Conservation (phyloP, 2,113 vertebrate species). For the Pollachius pollachius region DNA sequence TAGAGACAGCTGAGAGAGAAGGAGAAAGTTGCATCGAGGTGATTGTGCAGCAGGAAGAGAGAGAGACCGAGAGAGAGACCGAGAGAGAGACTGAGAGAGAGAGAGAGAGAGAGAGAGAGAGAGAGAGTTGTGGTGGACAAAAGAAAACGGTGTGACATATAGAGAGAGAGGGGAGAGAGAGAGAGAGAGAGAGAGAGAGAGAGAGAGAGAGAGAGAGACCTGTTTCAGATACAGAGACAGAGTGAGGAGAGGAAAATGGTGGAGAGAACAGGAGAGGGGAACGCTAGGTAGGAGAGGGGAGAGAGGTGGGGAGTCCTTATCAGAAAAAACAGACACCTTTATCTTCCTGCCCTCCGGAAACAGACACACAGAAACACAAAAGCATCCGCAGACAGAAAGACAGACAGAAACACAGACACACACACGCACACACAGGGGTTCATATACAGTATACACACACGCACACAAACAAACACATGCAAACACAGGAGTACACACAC, state of each 20-base stretch:
- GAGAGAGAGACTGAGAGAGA: slow-evolving; percentile 12
- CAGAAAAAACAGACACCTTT: slow-evolving; percentile 63
- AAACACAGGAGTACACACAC: slow-evolving; percentile 1
- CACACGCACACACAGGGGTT: neutral
- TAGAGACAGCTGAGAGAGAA: neutral
- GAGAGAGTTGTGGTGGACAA: slow-evolving; percentile 34
- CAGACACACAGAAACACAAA: slow-evolving; percentile 31
- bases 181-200: neutral
- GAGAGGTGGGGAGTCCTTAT: slow-evolving; percentile 70
- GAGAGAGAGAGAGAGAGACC: slow-evolving; percentile 3
- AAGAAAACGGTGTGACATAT: neutral
- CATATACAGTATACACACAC: slow-evolving; percentile 3
- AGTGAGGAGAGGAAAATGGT: neutral
- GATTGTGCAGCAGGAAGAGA: neutral
- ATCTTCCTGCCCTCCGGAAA: slow-evolving; percentile 62
- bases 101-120: slow-evolving; percentile 7
- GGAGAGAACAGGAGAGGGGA: slow-evolving; percentile 12
- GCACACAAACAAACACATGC: neutral
- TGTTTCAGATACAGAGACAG: neutral
- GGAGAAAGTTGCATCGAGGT: neutral
- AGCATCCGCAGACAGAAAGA: slow-evolving; percentile 2
- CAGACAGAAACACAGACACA: neutral
- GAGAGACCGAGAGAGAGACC: slow-evolving; percentile 11
- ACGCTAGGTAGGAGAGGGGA: slow-evolving; percentile 43
- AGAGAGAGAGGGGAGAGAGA: slow-evolving; percentile 6